Percentiles rank a stretch among this genome's conserved stretches.
phyloP scores from a whole-genome alignment of 2,888 invertebrate genomes.

The Polyploca ridens region DNA sequence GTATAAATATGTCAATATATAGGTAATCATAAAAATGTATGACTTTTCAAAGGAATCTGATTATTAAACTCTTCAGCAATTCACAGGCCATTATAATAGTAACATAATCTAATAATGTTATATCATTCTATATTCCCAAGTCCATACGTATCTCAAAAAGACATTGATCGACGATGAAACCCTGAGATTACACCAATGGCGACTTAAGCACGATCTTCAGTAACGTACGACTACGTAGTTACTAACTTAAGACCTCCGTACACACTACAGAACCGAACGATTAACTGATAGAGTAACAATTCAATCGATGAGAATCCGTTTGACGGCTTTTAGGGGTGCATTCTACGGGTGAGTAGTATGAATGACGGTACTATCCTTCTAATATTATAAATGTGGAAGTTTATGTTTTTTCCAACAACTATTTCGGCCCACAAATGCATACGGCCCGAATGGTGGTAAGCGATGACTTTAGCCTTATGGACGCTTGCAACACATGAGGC shows the following conservation, averaged over 20 bases:
- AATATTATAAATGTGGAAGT: too few species aligned
- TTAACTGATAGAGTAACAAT: neutral
- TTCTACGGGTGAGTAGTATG: neutral
- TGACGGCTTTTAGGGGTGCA: neutral
- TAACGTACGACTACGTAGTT: constrained; percentile 33
- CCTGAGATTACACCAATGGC: constrained; percentile 32
- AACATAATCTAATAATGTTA: neutral
- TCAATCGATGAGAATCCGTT: neutral
- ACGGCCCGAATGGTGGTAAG: too few species aligned
- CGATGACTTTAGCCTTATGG: too few species aligned
- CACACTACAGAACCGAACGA: neutral
- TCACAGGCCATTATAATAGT: neutral
- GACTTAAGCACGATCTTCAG: constrained; percentile 37
- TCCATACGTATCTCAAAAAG: constrained; percentile 19
- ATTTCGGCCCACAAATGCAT: too few species aligned
- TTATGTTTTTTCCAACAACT: too few species aligned
- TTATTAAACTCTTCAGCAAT: neutral
- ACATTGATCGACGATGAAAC: constrained; percentile 22
- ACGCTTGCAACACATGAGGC: too few species aligned
- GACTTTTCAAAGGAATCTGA: neutral
- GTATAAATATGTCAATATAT: too few species aligned
- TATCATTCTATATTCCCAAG: neutral
- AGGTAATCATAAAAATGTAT: too few species aligned
- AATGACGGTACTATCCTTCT: too few species aligned
- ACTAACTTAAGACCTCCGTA: constrained; percentile 13